Evolutionary conservation across 2,113 vertebrate species (phyloP).

Genomic region (Spheniscus mendiculus): DNA sequence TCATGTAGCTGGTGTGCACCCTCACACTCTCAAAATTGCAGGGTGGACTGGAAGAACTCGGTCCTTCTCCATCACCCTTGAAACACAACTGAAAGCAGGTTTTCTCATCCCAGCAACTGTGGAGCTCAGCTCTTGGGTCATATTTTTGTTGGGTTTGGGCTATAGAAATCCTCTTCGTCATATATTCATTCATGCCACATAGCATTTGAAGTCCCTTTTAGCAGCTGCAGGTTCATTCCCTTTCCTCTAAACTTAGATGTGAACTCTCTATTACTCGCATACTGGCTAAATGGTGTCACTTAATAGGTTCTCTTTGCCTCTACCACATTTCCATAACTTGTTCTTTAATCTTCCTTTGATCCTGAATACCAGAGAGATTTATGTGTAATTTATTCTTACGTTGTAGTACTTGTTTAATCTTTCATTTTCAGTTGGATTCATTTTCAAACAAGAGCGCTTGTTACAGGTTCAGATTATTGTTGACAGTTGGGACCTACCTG

Average conservation of each 20-base stretch:
- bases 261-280: not conserved
- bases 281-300: constrained; percentile 32
- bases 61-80: not conserved
- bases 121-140: not conserved
- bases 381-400: constrained; percentile 67
- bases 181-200: not conserved
- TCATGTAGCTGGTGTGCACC: not conserved
- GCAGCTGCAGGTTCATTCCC: not conserved
- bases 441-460: constrained; percentile 52
- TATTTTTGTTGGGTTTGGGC: not conserved
- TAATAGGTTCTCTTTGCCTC: constrained; percentile 47
- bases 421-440: constrained; percentile 64
- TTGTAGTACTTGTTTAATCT: constrained; percentile 70
- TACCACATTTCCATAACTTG: constrained; percentile 63
- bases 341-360: constrained; percentile 74
- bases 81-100: not conserved
- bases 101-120: not conserved
- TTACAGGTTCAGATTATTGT: constrained; percentile 56
- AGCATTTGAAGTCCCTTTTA: not conserved
- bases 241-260: not conserved
- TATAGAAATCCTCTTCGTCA: not conserved
- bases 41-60: not conserved
- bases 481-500: constrained; percentile 51
- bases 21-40: not conserved
- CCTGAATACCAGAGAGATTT: constrained; percentile 65